A percentile compares a stretch with the other conserved stretches of the same genome.
These are phyloP conservation scores for Leptinotarsa texana DNA, from an alignment of 1,140 invertebrate genomes.

Conservation along the genomic window DNA sequence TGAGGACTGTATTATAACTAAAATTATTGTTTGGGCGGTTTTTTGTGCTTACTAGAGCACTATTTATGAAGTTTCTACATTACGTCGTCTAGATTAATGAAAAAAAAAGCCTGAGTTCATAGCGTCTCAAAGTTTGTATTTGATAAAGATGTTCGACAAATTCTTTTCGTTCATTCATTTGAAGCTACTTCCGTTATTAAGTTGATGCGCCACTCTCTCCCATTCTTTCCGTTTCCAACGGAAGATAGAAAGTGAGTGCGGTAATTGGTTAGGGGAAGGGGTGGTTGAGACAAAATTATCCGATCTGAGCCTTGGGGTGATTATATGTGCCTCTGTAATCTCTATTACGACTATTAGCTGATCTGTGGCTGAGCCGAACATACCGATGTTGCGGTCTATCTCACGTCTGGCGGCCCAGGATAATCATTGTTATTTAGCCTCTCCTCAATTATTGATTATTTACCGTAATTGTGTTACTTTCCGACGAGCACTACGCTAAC, in stretches of 20 bases:
- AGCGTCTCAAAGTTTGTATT: too few relatives aligned
- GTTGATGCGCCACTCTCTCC: conserved; percentile 6
- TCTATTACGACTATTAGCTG: conserved; percentile 43
- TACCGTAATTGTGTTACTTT: conserved; percentile 46
- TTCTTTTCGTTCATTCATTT: too few relatives aligned
- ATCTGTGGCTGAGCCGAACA: conserved; percentile 25
- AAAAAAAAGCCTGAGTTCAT: too few relatives aligned
- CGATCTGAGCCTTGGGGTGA: conserved; percentile 22
- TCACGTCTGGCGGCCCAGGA: conserved; percentile 38
- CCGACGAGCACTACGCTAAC: conserved; percentile 33
- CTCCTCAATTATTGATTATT: conserved; percentile 49
- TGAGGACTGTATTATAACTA: too few relatives aligned
- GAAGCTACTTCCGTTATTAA: too few relatives aligned
- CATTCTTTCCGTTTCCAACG: conserved; percentile 1
- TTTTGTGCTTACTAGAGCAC: too few relatives aligned
- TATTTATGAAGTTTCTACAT: too few relatives aligned
- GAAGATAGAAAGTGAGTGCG: conserved; percentile 16
- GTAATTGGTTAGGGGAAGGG: conserved; percentile 17
- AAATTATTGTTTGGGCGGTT: too few relatives aligned
- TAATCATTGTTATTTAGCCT: conserved; percentile 48
- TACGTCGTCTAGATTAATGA: too few relatives aligned
- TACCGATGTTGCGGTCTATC: conserved; percentile 28
- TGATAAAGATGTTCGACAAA: too few relatives aligned
- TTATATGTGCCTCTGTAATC: conserved; percentile 43
- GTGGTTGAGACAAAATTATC: conserved; percentile 26